Conservation (phyloP, 2,888 invertebrate genomes). For the Drosophila affinis region DNA sequence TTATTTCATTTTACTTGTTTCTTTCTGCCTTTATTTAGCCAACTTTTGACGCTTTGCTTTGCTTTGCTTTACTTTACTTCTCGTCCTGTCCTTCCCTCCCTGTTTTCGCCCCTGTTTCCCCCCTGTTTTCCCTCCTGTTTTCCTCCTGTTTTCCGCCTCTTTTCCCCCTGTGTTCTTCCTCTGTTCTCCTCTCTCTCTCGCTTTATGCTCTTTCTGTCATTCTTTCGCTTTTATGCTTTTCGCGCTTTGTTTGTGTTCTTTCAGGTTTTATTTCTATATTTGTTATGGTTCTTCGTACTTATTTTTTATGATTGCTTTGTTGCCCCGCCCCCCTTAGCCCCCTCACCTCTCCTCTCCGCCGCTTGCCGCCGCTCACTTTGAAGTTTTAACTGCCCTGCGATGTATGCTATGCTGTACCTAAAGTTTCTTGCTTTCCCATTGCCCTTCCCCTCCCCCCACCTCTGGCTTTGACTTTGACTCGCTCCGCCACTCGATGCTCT, state of each 20-base stretch:
- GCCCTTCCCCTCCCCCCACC: not conserved
- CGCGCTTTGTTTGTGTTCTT: conserved; percentile 35
- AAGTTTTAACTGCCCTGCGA: conserved; percentile 47
- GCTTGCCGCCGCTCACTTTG: conserved; percentile 40
- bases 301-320: conserved; percentile 43
- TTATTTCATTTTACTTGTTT: conserved; percentile 29
- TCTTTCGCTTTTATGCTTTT: conserved; percentile 35
- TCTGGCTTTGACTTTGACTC: conserved; percentile 21
- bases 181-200: not conserved
- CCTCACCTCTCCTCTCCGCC: not conserved
- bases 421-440: conserved; percentile 9
- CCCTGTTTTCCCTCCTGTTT: not conserved
- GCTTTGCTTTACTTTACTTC: conserved; percentile 23
- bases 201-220: conserved; percentile 10
- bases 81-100: too few relatives aligned
- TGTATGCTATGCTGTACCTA: conserved; percentile 50
- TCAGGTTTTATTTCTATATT: conserved; percentile 31
- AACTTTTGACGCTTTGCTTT: conserved; percentile 63
- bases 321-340: not conserved
- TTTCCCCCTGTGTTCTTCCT: not conserved
- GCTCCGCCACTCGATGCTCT: conserved; percentile 37
- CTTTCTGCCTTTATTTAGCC: conserved; percentile 33
- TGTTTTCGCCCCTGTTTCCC: not conserved
- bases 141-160: too few relatives aligned
- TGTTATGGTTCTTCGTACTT: conserved; percentile 27